phyloP scores from a whole-genome alignment of 2,888 invertebrate species.

The Lissonota sp. region DNA sequence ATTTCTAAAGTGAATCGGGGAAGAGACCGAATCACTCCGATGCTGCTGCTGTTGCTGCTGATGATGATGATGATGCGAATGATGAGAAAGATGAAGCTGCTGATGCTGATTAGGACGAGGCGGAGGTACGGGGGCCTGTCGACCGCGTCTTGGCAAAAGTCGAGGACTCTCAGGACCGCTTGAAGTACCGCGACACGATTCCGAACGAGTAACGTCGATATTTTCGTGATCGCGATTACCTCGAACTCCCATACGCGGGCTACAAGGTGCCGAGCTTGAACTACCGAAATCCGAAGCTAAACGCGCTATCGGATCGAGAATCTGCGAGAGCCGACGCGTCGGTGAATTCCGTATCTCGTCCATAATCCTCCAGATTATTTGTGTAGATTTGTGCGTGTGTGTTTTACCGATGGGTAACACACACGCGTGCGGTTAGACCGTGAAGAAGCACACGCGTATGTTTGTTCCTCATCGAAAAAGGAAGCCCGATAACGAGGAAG shows the following conservation, averaged over 20 bases:
- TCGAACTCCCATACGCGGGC: conserved; percentile 79
- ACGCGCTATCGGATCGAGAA: conserved; percentile 92
- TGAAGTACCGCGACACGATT: conserved; percentile 57
- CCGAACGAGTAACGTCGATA: conserved; percentile 58
- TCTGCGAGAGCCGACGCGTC: conserved; percentile 91
- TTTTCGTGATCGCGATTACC: conserved; percentile 52
- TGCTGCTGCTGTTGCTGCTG: conserved; percentile 77
- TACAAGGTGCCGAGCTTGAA: conserved; percentile 86
- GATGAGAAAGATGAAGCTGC: conserved; percentile 64
- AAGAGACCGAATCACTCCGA: conserved; percentile 81
- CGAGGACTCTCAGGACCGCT: conserved; percentile 89
- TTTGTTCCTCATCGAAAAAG: no score
- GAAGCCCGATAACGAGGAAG: no score
- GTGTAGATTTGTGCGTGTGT: background rate
- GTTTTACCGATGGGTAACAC: no score
- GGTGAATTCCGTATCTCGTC: conserved; percentile 83
- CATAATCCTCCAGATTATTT: conserved; percentile 69
- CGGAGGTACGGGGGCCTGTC: conserved; percentile 84
- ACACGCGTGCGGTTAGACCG: no score
- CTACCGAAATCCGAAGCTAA: conserved; percentile 85
- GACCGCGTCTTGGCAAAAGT: conserved; percentile 86
- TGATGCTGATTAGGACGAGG: conserved; percentile 81
- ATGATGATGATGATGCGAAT: conserved; percentile 80
- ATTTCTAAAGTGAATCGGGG: conserved; percentile 75
- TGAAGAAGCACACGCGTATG: no score